These are phyloP conservation scores for Passer montanus DNA, from an alignment of 2,113 vertebrate species.

Conservation along the genomic window DNA sequence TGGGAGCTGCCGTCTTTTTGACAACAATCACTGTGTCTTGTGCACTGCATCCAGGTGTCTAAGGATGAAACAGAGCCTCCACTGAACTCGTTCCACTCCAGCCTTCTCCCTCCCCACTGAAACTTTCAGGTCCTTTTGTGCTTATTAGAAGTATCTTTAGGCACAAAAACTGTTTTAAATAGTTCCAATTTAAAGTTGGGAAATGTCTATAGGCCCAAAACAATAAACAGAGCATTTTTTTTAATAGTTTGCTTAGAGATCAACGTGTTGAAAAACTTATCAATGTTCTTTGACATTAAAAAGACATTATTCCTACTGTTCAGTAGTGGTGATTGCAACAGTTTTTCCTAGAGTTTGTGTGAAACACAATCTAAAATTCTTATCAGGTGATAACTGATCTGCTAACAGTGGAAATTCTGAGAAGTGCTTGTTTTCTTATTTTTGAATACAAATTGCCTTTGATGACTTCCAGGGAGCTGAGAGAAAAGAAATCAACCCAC, in stretches of 20 bases:
- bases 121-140: not conserved
- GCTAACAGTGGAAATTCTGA: not conserved
- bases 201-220: not conserved
- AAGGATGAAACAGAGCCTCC: not conserved
- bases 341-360: not conserved
- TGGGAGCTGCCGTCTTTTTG: not conserved
- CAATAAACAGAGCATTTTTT: not conserved
- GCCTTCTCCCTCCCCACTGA: not conserved
- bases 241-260: not conserved
- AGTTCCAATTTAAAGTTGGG: not conserved
- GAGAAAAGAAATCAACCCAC: not conserved
- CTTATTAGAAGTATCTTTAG: not conserved
- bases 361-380: not conserved
- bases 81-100: not conserved
- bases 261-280: not conserved
- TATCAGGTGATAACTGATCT: not conserved
- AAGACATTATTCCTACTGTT: not conserved
- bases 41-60: not conserved
- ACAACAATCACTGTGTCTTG: not conserved
- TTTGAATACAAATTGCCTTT: not conserved
- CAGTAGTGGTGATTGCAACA: not conserved
- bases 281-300: not conserved
- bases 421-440: not conserved
- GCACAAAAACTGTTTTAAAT: not conserved
- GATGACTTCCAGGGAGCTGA: not conserved